Evolutionary conservation across 35 echinoderm and acorn worm genomes (phyloP).

Genomic region (Acanthaster planci): DNA sequence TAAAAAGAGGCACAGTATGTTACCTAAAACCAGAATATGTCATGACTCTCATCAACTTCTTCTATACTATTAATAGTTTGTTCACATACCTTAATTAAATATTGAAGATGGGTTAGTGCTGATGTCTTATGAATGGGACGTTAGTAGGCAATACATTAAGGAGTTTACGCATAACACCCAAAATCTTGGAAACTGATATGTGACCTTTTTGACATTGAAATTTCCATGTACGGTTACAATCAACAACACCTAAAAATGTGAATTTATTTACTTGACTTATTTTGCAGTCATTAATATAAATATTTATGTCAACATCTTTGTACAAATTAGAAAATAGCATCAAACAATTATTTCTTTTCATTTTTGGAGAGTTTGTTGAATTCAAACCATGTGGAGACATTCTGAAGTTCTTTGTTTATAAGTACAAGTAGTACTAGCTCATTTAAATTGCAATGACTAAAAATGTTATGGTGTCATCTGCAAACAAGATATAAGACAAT

Average conservation of each 20-base stretch:
- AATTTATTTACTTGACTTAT: neutral
- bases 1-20: conserved; percentile 5
- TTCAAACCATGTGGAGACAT: conserved; percentile 42
- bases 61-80: neutral
- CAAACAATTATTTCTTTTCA: conserved; percentile 24
- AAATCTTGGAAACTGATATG: too few species aligned
- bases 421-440: neutral
- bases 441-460: conserved; percentile 35
- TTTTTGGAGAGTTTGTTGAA: conserved; percentile 41
- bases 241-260: too few species aligned
- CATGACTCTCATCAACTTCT: conserved; percentile 4
- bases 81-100: too few species aligned
- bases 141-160: too few species aligned
- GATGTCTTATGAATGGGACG: too few species aligned
- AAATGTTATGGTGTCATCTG: conserved; percentile 38
- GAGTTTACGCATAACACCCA: too few species aligned
- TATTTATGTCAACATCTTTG: conserved; percentile 7
- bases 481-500: conserved; percentile 40
- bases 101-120: too few species aligned
- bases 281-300: conserved; percentile 3
- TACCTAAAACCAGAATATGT: neutral
- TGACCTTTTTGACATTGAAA: too few species aligned
- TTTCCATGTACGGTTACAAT: too few species aligned
- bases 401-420: conserved; percentile 4
- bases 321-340: conserved; percentile 26